Conservation (phyloP, 2,888 invertebrate genomes). For the Stenotaenia linearis region DNA sequence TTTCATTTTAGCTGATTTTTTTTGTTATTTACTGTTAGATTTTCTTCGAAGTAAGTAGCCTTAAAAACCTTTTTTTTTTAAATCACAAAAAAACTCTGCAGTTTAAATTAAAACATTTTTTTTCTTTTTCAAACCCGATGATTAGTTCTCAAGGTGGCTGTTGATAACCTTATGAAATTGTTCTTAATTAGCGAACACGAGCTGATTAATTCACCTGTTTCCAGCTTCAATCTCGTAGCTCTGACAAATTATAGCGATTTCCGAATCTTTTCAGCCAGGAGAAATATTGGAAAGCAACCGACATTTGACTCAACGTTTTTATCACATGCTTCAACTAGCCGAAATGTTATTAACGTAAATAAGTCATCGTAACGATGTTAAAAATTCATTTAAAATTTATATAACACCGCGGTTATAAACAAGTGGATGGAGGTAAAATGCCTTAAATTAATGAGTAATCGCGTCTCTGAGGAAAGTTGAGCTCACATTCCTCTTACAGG, state of each 20-base stretch:
- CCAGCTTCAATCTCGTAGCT: background rate
- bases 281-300: background rate
- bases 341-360: background rate
- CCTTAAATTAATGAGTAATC: constrained; percentile 12
- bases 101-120: background rate
- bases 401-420: background rate
- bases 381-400: constrained; percentile 16
- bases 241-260: background rate
- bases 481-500: constrained; percentile 1
- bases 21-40: background rate
- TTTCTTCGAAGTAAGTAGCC: too few relatives aligned
- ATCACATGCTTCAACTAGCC: background rate
- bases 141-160: background rate
- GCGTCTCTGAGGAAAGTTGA: background rate
- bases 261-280: background rate
- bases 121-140: background rate
- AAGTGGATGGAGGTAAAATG: background rate
- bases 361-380: background rate
- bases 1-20: background rate
- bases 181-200: background rate
- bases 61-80: background rate
- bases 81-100: background rate
- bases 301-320: background rate
- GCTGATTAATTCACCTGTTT: background rate
- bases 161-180: background rate